Percentiles rank a stretch among this genome's conserved stretches.
Conservation (phyloP, 2,113 vertebrate genomes). For the Epinephelus cyanopodus region DNA sequence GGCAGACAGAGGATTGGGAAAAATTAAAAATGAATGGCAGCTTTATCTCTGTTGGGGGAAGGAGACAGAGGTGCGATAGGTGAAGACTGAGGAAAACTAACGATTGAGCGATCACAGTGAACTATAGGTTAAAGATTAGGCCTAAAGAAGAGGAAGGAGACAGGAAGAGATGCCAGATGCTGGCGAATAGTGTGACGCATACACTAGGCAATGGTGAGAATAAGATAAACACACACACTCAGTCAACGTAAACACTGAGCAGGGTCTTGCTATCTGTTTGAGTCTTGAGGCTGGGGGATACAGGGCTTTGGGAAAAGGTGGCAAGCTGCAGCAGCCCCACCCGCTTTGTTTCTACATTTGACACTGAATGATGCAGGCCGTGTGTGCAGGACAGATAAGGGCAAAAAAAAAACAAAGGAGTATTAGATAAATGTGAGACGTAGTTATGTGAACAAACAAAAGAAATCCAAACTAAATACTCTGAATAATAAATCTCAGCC, state of each 20-base stretch:
- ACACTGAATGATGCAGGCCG: slow-evolving; percentile 53
- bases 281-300: slow-evolving; percentile 22
- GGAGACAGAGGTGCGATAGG: not conserved
- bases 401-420: slow-evolving; percentile 41
- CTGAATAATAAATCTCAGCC: slow-evolving; percentile 11
- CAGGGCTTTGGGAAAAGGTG: not conserved
- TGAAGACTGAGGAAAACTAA: slow-evolving; percentile 23
- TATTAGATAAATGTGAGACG: slow-evolving; percentile 14
- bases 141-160: slow-evolving; percentile 23
- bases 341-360: slow-evolving; percentile 56
- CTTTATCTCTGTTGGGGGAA: not conserved
- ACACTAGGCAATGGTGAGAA: not conserved
- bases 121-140: slow-evolving; percentile 13
- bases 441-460: slow-evolving; percentile 3
- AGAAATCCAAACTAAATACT: not conserved
- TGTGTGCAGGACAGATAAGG: slow-evolving; percentile 70
- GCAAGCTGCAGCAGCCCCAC: slow-evolving; percentile 29
- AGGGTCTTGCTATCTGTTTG: slow-evolving; percentile 24
- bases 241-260: slow-evolving; percentile 10
- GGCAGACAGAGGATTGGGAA: not conserved
- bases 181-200: not conserved
- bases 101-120: slow-evolving; percentile 11
- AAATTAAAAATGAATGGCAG: slow-evolving; percentile 17
- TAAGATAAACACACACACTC: slow-evolving; percentile 1
- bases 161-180: slow-evolving; percentile 37